Conservation (phyloP, 2,797 vertebrate genomes). For the Prionace glauca region DNA sequence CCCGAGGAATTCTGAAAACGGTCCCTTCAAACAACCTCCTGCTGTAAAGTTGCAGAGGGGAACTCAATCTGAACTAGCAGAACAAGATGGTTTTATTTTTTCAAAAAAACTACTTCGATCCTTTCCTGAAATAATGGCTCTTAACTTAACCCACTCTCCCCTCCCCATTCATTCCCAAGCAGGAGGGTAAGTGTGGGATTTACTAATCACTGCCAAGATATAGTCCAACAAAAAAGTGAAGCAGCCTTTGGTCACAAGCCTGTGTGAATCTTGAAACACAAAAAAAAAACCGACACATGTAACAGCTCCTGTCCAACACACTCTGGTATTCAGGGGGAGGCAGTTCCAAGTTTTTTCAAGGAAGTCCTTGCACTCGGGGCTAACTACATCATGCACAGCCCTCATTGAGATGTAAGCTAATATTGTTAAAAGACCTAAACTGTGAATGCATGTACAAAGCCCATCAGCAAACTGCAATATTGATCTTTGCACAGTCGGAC, state of each 20-base stretch:
- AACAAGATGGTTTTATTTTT: neutral
- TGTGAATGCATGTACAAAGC: conserved; percentile 54
- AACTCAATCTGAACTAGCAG: neutral
- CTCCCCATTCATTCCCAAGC: neutral
- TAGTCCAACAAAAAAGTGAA: conserved; percentile 40
- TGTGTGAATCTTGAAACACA: conserved; percentile 46
- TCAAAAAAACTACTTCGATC: neutral
- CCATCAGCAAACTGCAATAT: conserved; percentile 61
- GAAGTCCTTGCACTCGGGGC: neutral
- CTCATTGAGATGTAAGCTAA: conserved; percentile 52
- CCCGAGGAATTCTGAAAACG: neutral
- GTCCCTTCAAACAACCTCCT: neutral
- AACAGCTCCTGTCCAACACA: conserved; percentile 58
- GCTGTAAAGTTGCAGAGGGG: neutral
- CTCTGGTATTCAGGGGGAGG: conserved; percentile 45
- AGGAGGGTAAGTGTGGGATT: neutral
- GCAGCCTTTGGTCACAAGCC: conserved; percentile 53
- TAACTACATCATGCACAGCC: conserved; percentile 1
- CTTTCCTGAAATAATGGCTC: neutral
- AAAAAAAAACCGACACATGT: conserved; percentile 66
- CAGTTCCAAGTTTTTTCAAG: neutral
- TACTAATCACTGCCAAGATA: neutral
- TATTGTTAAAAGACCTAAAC: conserved; percentile 50
- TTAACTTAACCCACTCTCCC: neutral
- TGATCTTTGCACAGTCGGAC: conserved; percentile 61